These are phyloP conservation scores for Hippocampus kuda DNA, from an alignment of 2,797 vertebrate genomes.

Conservation along the genomic window DNA sequence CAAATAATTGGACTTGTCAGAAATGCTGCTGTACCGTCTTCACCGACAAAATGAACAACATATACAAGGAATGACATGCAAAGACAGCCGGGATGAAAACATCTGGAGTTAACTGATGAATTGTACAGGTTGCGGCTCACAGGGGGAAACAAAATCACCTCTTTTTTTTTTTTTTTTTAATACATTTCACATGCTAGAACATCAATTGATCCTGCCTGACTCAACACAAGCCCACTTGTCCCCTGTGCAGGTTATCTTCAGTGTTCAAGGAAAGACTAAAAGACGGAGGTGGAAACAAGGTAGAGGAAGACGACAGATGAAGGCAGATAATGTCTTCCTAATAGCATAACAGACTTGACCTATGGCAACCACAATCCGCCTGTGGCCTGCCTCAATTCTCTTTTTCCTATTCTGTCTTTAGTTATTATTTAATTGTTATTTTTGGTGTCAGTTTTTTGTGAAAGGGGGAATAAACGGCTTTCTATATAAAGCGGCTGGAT, in stretches of 20 bases:
- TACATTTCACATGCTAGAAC: conserved; percentile 1
- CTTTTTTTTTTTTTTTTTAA: not conserved
- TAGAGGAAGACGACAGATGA: not conserved
- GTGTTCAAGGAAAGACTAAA: not conserved
- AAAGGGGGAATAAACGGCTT: not conserved
- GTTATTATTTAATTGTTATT: not conserved
- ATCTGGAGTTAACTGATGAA: not conserved
- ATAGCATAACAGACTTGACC: not conserved
- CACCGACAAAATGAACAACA: not conserved
- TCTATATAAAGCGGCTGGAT: not conserved
- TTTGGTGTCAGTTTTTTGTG: not conserved
- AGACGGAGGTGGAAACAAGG: not conserved
- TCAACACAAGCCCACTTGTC: conserved; percentile 4
- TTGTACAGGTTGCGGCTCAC: not conserved
- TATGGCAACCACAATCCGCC: not conserved
- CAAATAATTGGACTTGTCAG: conserved; percentile 8
- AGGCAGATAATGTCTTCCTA: not conserved
- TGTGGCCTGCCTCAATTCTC: not conserved
- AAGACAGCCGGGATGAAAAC: not conserved
- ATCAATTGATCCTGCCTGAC: conserved; percentile 5
- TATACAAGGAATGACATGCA: not conserved
- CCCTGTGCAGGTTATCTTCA: conserved; percentile 1
- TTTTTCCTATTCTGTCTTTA: not conserved
- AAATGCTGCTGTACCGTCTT: not conserved
- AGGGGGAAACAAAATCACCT: not conserved